Base-by-base conservation (phyloP, 2,113 vertebrate genomes). In the Mus pahari region DNA sequence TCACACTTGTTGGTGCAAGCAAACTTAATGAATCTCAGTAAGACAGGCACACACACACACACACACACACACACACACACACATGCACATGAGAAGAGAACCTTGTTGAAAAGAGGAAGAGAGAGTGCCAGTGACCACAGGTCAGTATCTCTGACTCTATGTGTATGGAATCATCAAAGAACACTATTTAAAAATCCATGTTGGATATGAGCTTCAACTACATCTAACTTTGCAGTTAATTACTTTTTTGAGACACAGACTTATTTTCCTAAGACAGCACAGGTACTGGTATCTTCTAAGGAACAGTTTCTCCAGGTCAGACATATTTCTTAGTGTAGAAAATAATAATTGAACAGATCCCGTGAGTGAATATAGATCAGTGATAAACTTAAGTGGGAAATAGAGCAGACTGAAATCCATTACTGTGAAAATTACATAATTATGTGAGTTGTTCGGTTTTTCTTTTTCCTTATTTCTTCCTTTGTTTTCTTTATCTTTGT, bases 331-430 rank as follows among this genome's bases (percentile, higher is more conserved):
- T 96, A 94, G 96, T 97, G 91, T 99, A 99, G 99, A 98, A 98
- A 99, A 99, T 99, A 98, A 99, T 98, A 98, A 98, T 98, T 98
- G 98, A 98, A 98, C 95, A 97, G 98, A 97, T 98, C 98, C 97
- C 98, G 97, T 97, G 96, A 98, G 97, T 98, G 98, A 99, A 98
- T 98, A 98, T 92, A 96, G 98, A 99, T 99, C 98, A 99, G 98
- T 99, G 99, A 97, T 98, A 98, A 98, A 98, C 98, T 98, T 98
- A 98, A 97, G 98, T 98, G 97, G 97, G 97, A 98, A 98, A 99
- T 99, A 99, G 98, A 98, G 98, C 98, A 98, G 96, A 96, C 98
- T 99, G 98, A 99, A 82, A 99, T 99, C 98, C 98, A 98, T 99
- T 99, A 99, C 99, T 98, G 98, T 98, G 98, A 98, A 99, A 99